phyloP scores from a whole-genome alignment of 2,888 invertebrate genomes.

The Sminthurides aquaticus region DNA sequence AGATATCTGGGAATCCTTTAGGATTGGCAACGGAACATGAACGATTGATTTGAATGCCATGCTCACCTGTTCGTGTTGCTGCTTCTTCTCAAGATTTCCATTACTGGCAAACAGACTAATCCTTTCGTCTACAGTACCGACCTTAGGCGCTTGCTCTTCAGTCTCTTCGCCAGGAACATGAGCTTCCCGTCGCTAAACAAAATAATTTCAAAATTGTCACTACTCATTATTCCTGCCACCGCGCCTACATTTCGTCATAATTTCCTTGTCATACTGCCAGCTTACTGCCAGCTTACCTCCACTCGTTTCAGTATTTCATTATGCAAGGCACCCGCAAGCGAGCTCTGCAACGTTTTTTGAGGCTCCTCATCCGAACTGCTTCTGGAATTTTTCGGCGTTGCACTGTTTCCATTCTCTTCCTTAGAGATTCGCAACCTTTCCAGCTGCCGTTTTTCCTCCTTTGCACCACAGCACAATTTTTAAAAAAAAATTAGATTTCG shows the following conservation, averaged over 20 bases:
- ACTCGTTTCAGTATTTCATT: constrained; percentile 62
- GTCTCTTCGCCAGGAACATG: constrained; percentile 17
- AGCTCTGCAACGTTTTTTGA: constrained; percentile 46
- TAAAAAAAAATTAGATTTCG: too few relatives aligned
- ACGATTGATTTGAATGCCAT: too few relatives aligned
- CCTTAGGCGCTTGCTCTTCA: constrained; percentile 33
- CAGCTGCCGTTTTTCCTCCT: constrained; percentile 41
- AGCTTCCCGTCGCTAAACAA: constrained; percentile 34
- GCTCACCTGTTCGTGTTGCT: constrained; percentile 58
- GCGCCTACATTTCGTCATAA: too few relatives aligned
- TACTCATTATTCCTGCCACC: too few relatives aligned
- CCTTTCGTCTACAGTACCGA: constrained; percentile 39
- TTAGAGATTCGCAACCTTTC: constrained; percentile 4
- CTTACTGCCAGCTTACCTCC: constrained; percentile 57
- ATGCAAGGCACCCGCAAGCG: constrained; percentile 62
- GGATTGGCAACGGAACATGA: too few relatives aligned
- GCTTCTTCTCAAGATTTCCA: constrained; percentile 57
- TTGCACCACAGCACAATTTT: neutral
- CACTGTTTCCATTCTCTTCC: neutral
- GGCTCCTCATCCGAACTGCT: constrained; percentile 19
- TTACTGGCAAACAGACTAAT: constrained; percentile 37
- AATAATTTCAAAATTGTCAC: neutral
- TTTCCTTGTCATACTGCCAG: too few relatives aligned
- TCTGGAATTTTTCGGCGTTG: neutral
- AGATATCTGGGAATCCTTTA: too few relatives aligned